Base-by-base conservation (phyloP, 2,113 vertebrate species). In the Notothenia coriiceps region DNA sequence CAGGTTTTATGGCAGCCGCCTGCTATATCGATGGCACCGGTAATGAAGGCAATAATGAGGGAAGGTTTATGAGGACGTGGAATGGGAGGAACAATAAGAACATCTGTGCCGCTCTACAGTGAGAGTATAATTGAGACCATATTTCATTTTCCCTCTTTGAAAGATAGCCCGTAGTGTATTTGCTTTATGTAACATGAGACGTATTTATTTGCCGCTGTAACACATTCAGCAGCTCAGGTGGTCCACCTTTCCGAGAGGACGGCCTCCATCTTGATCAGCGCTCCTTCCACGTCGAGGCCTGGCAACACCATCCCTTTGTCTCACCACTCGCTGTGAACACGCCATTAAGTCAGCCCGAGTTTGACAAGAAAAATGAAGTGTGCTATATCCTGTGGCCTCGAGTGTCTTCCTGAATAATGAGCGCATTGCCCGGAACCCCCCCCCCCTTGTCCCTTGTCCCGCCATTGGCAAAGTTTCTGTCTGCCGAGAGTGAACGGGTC, bases 281-380 rank as follows among this genome's bases (percentile, higher is more conserved):
- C 72, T 46, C 72, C 79, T 25, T 65, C 77, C 75, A 82, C 54
- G 66, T 91, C 73, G 56, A 44, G 5, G 52, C 56, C 80, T 59
- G 80, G 66, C 79, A 74, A 18, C 52, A 40, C 75, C 84, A 52
- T 80, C 77, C 80, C 79, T 91, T 84, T 82, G 86, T 92, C 89
- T 91, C 83, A 75, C 82, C 88, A 15, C 92, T 90, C 22, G 87
- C 94, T 92, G 93, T 72, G 86, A 91, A 81, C 85, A 83, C 77
- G 60, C 82, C 89, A 92, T 94, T 93, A 92, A 88, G 77, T 80
- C 89, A 71, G 92, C 79, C 72, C 7, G 79, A 63, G 88, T 92
- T 90, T 93, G 93, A 88, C 84, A 95, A 90, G 96, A 96, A 94
- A 96, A 96, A 96, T 95, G 94, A 91, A 95, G 91, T 72, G 91